Percentiles rank a stretch among this genome's conserved stretches.
phyloP scores from a whole-genome alignment of 2,888 invertebrate species.

The Hypsopygia costalis region DNA sequence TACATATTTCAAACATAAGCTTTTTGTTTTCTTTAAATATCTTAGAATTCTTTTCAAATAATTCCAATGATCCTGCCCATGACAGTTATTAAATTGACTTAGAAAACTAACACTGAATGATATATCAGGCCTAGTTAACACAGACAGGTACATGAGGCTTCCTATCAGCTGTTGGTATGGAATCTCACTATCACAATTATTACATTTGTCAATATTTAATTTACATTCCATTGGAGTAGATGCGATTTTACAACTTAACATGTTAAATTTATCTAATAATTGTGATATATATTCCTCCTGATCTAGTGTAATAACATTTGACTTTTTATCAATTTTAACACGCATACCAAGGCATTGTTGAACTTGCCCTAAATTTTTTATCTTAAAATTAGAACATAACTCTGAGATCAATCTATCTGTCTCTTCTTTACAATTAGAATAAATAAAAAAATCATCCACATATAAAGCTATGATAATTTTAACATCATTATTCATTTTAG shows the following conservation, averaged over 20 bases:
- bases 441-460: slow-evolving; percentile 20
- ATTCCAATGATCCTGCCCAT: too few relatives aligned
- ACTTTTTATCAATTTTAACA: slow-evolving; percentile 11
- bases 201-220: too few relatives aligned
- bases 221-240: slow-evolving; percentile 24
- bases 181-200: slow-evolving; percentile 8
- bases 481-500: too few relatives aligned
- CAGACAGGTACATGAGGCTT: slow-evolving; percentile 20
- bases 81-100: too few relatives aligned
- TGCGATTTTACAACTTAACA: slow-evolving; percentile 18
- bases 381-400: slow-evolving; percentile 16
- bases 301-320: slow-evolving; percentile 12
- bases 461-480: slow-evolving; percentile 16
- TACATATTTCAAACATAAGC: slow-evolving; percentile 16
- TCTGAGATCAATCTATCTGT: slow-evolving; percentile 11
- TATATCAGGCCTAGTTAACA: too few relatives aligned
- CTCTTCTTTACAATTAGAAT: slow-evolving; percentile 14
- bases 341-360: slow-evolving; percentile 15
- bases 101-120: too few relatives aligned
- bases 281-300: slow-evolving; percentile 15
- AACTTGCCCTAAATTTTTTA: slow-evolving; percentile 19
- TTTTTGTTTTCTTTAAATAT: too few relatives aligned
- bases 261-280: slow-evolving; percentile 17
- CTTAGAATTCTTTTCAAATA: too few relatives aligned
- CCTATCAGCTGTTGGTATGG: slow-evolving; percentile 23